These are phyloP conservation scores for Pseudochaenichthys georgianus DNA, from an alignment of 2,797 vertebrate species.

Conservation along the genomic window DNA sequence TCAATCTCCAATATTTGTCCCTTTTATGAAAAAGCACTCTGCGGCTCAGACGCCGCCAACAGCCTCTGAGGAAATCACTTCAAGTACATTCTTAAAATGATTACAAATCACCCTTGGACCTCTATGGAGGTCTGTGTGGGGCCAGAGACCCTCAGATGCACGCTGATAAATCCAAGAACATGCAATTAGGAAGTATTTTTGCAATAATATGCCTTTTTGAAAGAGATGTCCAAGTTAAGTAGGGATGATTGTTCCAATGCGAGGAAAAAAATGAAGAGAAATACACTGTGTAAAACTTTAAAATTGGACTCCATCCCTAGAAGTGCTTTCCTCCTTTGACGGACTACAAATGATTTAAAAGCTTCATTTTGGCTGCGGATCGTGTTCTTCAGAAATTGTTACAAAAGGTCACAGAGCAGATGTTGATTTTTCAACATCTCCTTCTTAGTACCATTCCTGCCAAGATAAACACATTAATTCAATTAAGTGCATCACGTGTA, in stretches of 20 bases:
- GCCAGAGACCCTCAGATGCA: slow-evolving; percentile 8
- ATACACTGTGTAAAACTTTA: slow-evolving; percentile 14
- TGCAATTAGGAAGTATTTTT: slow-evolving; percentile 10
- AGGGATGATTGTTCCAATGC: slow-evolving; percentile 18
- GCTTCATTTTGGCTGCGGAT: neutral
- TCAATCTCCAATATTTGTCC: slow-evolving; percentile 69
- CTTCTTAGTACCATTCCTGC: slow-evolving; percentile 23
- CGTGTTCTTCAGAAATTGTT: neutral
- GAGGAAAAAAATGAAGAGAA: slow-evolving; percentile 15
- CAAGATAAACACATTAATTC: slow-evolving; percentile 11
- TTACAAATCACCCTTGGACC: slow-evolving; percentile 68
- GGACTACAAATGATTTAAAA: neutral
- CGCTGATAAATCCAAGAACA: slow-evolving; percentile 15
- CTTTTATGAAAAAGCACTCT: slow-evolving; percentile 63
- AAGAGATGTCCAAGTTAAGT: slow-evolving; percentile 12
- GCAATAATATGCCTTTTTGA: neutral
- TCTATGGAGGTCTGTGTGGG: slow-evolving; percentile 16
- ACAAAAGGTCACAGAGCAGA: slow-evolving; percentile 2
- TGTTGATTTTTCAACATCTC: neutral
- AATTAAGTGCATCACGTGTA: slow-evolving; percentile 22
- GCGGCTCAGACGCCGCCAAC: slow-evolving; percentile 52
- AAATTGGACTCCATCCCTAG: neutral
- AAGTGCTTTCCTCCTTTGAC: neutral
- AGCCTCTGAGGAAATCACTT: slow-evolving; percentile 66
- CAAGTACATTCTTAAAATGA: slow-evolving; percentile 77